Evolutionary conservation across 2,888 invertebrate genomes (phyloP), one percentile per base, ranked within the genome.

Genomic region (Pseudococcus viburni): DNA sequence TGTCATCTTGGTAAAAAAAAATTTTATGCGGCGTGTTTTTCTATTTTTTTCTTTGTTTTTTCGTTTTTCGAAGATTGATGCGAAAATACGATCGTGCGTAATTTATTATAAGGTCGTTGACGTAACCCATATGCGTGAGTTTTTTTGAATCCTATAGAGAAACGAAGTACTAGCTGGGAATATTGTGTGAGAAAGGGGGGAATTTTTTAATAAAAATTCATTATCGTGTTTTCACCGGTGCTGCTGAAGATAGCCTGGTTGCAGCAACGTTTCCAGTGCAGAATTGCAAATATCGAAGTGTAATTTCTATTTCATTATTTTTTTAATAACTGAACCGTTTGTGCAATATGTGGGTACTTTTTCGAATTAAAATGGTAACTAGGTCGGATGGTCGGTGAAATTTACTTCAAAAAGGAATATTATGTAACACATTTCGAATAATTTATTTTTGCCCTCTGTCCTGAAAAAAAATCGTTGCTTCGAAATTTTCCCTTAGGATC

Each of bases 141-240:
- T 51, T 51, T 51, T 33, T 33, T 33, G 7, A 51, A 12, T 33
- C 3, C 1, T 3, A 33, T 33, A 33, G 26, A 33, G 26, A 33
- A 33, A 33, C 26, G 26, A 33, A 33, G 26, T 3, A 33, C 26
- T 33, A 33, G 26, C 1, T 33, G 26, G 26, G 26, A 33, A 33
- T 33, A 3, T 33, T 33, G 3, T 33, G 26, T 2, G 26, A 2
- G 26, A 33, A 33, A 33, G 3, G 1, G 26, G 26, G 26, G 26
- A 33, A 22, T 19, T 64, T 64, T 64, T 64, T 64, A 64, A 64
- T 64, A 22, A 64, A 64, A 64, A 64, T 22, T 64, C 64, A 22
- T 64, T 64, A 12, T 19, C 22, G 19, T 12, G 19, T 7, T 51
- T 51, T 51, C 17, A 51, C 51, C 17, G 12, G 46, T 51, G 51